Percentiles rank a stretch among this genome's conserved stretches.
Conservation (phyloP, 2,113 vertebrate species). For the Delphinus delphis region DNA sequence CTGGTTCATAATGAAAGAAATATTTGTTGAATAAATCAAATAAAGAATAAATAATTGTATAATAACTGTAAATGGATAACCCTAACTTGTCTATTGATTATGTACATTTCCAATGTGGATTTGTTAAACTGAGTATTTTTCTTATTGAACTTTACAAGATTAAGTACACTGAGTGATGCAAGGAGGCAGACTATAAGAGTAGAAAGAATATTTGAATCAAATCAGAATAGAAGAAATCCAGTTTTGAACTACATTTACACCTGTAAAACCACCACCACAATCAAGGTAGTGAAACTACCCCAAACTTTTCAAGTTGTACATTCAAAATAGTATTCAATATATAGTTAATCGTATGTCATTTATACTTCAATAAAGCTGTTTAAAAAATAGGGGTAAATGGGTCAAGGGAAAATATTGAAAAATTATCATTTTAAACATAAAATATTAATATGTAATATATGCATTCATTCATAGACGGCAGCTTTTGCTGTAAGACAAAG, state of each 20-base stretch:
- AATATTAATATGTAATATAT: neutral
- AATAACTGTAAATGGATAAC: neutral
- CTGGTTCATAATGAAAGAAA: neutral
- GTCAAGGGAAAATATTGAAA: neutral
- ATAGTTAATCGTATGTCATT: neutral
- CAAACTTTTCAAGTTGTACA: neutral
- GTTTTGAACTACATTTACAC: neutral
- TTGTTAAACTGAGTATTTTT: neutral
- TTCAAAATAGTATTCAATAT: neutral
- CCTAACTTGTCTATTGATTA: neutral
- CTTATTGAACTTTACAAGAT: neutral
- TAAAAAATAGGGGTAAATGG: neutral
- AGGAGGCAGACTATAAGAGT: neutral
- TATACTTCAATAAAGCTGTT: neutral
- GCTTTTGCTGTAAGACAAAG: neutral
- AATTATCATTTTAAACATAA: neutral
- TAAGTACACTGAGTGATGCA: neutral
- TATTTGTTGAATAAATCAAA: neutral
- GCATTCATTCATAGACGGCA: neutral
- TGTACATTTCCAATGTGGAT: neutral
- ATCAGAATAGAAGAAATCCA: neutral
- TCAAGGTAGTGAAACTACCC: neutral
- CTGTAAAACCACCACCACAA: neutral
- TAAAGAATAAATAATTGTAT: neutral
- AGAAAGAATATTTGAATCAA: neutral